These are phyloP conservation scores for Akabosia matsudoensis DNA, from an alignment of 1,140 invertebrate genomes.

Conservation along the genomic window DNA sequence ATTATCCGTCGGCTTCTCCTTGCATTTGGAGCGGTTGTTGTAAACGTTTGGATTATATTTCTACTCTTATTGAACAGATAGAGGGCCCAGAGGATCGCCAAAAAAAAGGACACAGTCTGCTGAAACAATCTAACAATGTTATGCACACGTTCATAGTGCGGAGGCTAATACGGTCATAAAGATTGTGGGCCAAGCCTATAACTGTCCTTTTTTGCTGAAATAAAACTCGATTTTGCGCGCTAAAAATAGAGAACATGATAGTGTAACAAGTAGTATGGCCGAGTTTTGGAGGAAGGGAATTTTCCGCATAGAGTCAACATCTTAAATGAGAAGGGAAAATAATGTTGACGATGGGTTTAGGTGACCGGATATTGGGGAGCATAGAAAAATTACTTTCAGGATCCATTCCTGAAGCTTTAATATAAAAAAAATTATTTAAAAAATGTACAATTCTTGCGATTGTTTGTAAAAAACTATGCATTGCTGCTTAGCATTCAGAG, in stretches of 20 bases:
- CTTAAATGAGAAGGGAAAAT: no score
- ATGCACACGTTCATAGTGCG: background rate
- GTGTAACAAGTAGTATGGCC: background rate
- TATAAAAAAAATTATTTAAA: background rate
- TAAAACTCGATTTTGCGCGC: background rate
- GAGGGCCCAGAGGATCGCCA: background rate
- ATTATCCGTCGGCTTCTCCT: background rate
- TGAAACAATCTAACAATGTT: background rate
- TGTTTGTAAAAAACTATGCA: no score
- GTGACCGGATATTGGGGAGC: background rate
- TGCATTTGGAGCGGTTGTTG: background rate
- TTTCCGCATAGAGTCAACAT: background rate
- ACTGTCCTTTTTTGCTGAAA: background rate
- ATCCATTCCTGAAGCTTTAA: background rate
- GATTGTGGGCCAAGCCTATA: background rate
- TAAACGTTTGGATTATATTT: background rate
- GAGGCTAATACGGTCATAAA: background rate
- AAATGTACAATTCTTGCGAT: no score
- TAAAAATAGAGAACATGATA: background rate
- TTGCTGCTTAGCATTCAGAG: no score
- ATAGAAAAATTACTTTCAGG: background rate
- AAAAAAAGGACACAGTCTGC: background rate
- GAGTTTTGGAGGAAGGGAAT: background rate
- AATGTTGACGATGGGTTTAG: background rate
- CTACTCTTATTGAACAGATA: background rate